Base-by-base conservation (phyloP, 2,797 vertebrate genomes). In the Phrynocephalus forsythii region DNA sequence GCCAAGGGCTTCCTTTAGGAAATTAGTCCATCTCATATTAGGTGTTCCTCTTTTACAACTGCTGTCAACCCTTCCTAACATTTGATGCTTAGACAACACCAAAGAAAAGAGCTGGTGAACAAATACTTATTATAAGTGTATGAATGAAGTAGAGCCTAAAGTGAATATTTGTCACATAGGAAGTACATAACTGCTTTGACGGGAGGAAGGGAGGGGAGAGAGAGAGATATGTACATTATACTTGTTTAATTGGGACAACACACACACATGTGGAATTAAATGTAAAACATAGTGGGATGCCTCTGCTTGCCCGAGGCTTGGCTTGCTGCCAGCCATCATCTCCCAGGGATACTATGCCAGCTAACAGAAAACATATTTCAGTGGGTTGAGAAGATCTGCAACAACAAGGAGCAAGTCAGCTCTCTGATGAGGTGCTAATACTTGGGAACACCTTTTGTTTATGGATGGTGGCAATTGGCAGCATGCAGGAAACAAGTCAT, bases 281-380 rank as follows among this genome's bases (percentile, higher is more conserved):
- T 26, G 79, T 15, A 18, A 80, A 0, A 0, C 81, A 26, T 63
- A 92, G 87, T 69, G 28, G 81, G 84, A 85, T 86, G 88, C 88
- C 88, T 92, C 83, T 50, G 30, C 75, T 87, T 77, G 79, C 92
- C 76, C 80, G 88, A 0, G 0, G 50, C 48, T 85, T 90, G 81
- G 79, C 78, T 86, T 80, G 48, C 86, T 90, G 92, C 91, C 94
- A 93, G 87, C 82, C 0, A 6, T 86, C 71, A 10, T 86, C 89
- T 91, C 84, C 20, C 1, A 63, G 69, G 80, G 80, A 92, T 33
- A 90, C 28, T 13, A 10, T 87, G 83, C 84, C 92, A 90, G 26
- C 77, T 89, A 92, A 81, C 87, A 91, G 76, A 92, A 84, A 93
- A 50, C 76, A 83, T 84, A 86, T 88, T 88, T 82, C 90, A 66